A percentile compares a stretch with the other conserved stretches of the same genome.
phyloP scores from a whole-genome alignment of 2,113 vertebrate genomes.

The Microtus pennsylvanicus region DNA sequence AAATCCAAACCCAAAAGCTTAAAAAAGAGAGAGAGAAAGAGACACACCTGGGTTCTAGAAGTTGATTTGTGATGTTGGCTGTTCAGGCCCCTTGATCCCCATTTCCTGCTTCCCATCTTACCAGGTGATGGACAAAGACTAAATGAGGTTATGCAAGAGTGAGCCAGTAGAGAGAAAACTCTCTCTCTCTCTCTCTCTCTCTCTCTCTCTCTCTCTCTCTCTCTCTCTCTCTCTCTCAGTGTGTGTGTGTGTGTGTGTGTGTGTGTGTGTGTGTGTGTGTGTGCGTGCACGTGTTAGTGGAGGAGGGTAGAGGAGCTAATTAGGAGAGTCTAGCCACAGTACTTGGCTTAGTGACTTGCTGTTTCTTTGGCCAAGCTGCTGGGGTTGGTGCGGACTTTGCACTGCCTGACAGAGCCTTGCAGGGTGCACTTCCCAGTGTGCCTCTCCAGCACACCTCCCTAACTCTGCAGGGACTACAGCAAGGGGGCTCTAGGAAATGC shows the following conservation, averaged over 20 bases:
- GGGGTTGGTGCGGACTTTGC: accelerated
- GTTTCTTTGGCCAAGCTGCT: not conserved
- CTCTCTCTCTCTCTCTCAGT: no score
- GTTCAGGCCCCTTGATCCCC: accelerated
- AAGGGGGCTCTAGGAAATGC: constrained; percentile 41
- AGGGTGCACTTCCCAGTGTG: not conserved
- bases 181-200: no score
- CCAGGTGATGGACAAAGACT: no score
- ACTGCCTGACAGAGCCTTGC: not conserved
- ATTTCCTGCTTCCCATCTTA: not conserved
- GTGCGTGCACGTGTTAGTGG: no score
- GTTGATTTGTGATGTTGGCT: not conserved
- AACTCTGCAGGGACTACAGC: constrained; percentile 31
- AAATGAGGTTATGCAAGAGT: no score
- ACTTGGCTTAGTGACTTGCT: not conserved
- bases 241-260: no score
- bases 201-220: no score
- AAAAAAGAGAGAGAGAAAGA: no score
- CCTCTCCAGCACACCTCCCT: not conserved
- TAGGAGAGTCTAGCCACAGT: no score
- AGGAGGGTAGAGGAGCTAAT: not conserved
- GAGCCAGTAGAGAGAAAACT: no score
- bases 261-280: no score
- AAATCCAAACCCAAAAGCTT: not conserved
- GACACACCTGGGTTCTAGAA: not conserved